Conservation (phyloP, 1,140 invertebrate genomes). For the Helicoverpa armigera region DNA sequence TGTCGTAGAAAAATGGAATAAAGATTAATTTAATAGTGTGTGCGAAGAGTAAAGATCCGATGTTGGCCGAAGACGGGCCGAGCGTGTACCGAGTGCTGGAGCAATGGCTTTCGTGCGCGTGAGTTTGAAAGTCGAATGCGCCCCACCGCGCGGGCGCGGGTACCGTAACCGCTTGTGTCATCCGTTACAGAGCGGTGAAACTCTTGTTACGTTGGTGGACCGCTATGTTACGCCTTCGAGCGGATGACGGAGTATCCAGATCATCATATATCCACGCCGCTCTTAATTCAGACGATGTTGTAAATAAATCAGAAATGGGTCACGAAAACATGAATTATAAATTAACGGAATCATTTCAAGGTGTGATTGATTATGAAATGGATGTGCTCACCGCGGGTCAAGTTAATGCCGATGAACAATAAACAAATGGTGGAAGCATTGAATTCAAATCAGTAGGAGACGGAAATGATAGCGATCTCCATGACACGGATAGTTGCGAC, state of each 20-base stretch:
- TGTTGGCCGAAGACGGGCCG: conserved; percentile 53
- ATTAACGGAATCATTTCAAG: not conserved
- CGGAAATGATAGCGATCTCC: conserved; percentile 50
- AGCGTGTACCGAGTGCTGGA: conserved; percentile 53
- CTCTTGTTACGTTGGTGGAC: conserved; percentile 71
- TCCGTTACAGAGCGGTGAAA: conserved; percentile 78
- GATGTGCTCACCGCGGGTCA: conserved; percentile 24
- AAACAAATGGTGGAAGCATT: conserved; percentile 50
- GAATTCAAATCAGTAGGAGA: conserved; percentile 55
- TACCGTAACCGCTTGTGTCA: conserved; percentile 83
- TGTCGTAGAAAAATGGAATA: conserved; percentile 46
- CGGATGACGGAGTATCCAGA: conserved; percentile 46
- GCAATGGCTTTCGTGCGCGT: conserved; percentile 62
- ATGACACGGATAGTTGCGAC: conserved; percentile 52
- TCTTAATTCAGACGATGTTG: conserved; percentile 23
- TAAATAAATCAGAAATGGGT: conserved; percentile 20
- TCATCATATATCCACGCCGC: conserved; percentile 13
- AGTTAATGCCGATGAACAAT: conserved; percentile 47
- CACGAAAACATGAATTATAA: not conserved
- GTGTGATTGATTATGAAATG: conserved; percentile 30
- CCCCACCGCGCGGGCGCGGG: conserved; percentile 54
- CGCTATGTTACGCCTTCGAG: conserved; percentile 71
- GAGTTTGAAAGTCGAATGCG: conserved; percentile 69
- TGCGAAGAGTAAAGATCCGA: conserved; percentile 44
- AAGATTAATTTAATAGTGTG: conserved; percentile 30